Base-by-base conservation (phyloP, 2,113 vertebrate species). In the Zapus hudsonius region DNA sequence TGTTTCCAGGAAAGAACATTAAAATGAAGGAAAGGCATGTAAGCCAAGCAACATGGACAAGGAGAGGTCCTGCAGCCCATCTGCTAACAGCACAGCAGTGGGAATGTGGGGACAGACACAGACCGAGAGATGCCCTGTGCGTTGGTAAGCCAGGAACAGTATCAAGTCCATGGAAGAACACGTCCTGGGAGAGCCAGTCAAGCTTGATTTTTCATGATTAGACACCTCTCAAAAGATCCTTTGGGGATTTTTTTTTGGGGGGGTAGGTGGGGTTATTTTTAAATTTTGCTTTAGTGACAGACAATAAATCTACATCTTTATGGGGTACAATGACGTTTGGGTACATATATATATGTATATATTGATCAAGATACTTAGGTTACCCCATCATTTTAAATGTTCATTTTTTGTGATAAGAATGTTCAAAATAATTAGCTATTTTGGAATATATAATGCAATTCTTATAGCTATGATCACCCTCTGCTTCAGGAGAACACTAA, bases 1-100 rank as follows among this genome's bases (percentile, higher is more conserved):
- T n/a, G n/a, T n/a, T n/a, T 44, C 85, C 83, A 87, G 38, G 27
- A 64, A 91, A 91, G n/a, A 81, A 85, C 80, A 59, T 12, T 31
- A 63, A n/a, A 85, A 78, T 57, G 36, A 82, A 76, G 42, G 6
- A n/a, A 38, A 90, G 67, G 36, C 55, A 25, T 67, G 31, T 90
- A 87, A 90, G 75, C 5, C 29, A n/a, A 42, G 27, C 13, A 72
- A 40, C 33, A 73, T 0, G 2, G 22, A 64, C 22, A 75, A 52
- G 29, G 42, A 72, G 0, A 63, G 61, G 47, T 70, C 5, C 52
- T 52, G 16, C 20, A 84, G 93, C 55, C 67, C 17, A 36, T 29
- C 22, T 3, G 25, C 42, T 44, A 84, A 86, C 4, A 52, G n/a
- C 76, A 72, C 0, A 1, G 29, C n/a, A 73, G 27, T 12, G 2